phyloP scores from a whole-genome alignment of 2,888 invertebrate species.

The Lasius fuliginosus region DNA sequence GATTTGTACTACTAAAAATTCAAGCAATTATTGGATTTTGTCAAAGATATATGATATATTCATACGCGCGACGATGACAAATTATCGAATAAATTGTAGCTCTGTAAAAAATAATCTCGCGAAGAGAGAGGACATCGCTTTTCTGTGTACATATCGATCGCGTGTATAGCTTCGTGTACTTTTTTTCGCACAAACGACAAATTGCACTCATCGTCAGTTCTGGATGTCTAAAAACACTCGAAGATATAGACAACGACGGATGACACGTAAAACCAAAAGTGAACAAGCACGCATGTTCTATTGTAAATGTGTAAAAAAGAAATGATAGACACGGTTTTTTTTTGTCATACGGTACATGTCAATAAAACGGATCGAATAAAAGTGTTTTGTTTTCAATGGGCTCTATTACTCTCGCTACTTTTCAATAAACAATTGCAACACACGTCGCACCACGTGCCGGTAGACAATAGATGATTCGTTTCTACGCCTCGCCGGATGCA shows the following conservation, averaged over 20 bases:
- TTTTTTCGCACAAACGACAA: constrained; percentile 1
- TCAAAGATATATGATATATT: neutral
- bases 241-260: constrained; percentile 2
- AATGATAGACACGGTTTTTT: constrained; percentile 6
- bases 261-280: constrained; percentile 23
- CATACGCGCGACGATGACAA: neutral
- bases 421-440: constrained; percentile 39
- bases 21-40: constrained; percentile 13
- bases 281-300: neutral
- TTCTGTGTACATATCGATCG: neutral
- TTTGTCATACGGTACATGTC: neutral
- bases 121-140: neutral
- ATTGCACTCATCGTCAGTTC: constrained; percentile 10
- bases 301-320: constrained; percentile 22
- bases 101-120: neutral
- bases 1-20: neutral
- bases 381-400: constrained; percentile 16
- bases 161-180: neutral
- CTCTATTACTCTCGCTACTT: constrained; percentile 31
- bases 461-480: constrained; percentile 28
- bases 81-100: neutral
- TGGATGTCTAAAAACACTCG: constrained; percentile 28
- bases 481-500: neutral
- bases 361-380: constrained; percentile 27
- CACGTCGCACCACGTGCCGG: neutral